A percentile compares a stretch with the other conserved stretches of the same genome.
Evolutionary conservation across 2,113 vertebrate genomes (phyloP).

Genomic region (Carettochelys insculpta): DNA sequence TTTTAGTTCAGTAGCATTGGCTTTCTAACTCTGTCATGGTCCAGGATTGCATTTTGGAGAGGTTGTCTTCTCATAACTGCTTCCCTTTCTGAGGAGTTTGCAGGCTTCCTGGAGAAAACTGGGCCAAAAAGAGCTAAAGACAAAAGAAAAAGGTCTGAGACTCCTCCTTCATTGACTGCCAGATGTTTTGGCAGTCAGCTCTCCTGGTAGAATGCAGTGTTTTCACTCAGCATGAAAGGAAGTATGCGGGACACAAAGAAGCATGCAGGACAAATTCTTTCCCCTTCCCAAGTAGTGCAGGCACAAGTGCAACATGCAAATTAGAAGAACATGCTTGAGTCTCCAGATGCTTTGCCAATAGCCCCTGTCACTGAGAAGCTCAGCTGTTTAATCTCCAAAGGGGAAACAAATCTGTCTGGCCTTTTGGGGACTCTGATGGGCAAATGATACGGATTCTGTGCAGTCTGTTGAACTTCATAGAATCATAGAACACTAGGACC

Average conservation of each 20-base stretch:
- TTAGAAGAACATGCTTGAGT: background rate
- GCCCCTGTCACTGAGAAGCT: background rate
- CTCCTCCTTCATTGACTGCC: background rate
- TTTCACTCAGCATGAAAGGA: background rate
- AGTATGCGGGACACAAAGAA: no score
- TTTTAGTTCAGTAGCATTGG: background rate
- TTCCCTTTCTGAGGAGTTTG: background rate
- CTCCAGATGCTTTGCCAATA: background rate
- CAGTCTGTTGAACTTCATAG: no score
- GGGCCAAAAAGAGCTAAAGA: background rate
- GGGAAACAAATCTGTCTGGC: background rate
- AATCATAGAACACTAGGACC: no score
- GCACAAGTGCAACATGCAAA: background rate
- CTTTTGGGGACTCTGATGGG: background rate
- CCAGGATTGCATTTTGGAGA: conserved; percentile 16
- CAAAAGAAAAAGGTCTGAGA: background rate
- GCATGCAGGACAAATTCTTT: no score
- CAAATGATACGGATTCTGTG: background rate
- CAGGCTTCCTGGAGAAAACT: background rate
- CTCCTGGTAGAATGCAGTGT: background rate
- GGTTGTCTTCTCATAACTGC: background rate
- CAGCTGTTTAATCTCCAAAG: background rate
- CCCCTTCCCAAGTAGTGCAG: background rate
- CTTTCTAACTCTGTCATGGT: background rate
- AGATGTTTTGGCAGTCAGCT: background rate